Evolutionary conservation across 2,113 vertebrate species (phyloP).

Genomic region (Mola mola): DNA sequence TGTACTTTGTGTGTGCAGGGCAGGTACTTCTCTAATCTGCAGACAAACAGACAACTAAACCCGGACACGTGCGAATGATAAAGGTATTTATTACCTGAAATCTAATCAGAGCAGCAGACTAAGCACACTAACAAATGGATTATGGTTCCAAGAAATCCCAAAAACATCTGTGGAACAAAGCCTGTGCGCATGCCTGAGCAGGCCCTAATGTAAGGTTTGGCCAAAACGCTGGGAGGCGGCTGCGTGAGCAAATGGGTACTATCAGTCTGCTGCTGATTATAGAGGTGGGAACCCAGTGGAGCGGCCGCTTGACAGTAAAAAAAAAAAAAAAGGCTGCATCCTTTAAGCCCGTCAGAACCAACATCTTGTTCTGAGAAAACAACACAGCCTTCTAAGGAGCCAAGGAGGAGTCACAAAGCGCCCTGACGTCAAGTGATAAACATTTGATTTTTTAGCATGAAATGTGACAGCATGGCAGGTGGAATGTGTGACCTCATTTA

Average conservation of each 20-base stretch:
- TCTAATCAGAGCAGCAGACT: slow-evolving; percentile 10
- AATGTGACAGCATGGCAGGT: slow-evolving; percentile 1
- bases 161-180: slow-evolving; percentile 51
- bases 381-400: too few relatives aligned
- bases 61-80: slow-evolving; percentile 41
- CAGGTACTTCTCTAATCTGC: slow-evolving; percentile 10
- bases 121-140: slow-evolving; percentile 35
- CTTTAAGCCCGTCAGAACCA: not conserved
- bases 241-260: slow-evolving; percentile 11
- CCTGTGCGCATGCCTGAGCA: slow-evolving; percentile 40
- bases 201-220: slow-evolving; percentile 42
- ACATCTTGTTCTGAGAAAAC: slow-evolving; percentile 44
- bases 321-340: slow-evolving; percentile 18
- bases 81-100: slow-evolving; percentile 25
- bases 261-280: slow-evolving; percentile 56
- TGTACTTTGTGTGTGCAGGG: slow-evolving; percentile 4
- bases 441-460: too few relatives aligned
- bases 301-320: slow-evolving; percentile 8
- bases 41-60: slow-evolving; percentile 19
- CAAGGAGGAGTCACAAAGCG: too few relatives aligned
- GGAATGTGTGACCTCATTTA: slow-evolving; percentile 13
- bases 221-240: slow-evolving; percentile 4
- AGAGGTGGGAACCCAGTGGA: slow-evolving; percentile 42
- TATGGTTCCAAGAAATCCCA: not conserved
- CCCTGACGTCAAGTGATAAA: too few relatives aligned